Evolutionary conservation across 64 coral and sea anemone species (phyloP).

Genomic region (Pocillopora verrucosa): DNA sequence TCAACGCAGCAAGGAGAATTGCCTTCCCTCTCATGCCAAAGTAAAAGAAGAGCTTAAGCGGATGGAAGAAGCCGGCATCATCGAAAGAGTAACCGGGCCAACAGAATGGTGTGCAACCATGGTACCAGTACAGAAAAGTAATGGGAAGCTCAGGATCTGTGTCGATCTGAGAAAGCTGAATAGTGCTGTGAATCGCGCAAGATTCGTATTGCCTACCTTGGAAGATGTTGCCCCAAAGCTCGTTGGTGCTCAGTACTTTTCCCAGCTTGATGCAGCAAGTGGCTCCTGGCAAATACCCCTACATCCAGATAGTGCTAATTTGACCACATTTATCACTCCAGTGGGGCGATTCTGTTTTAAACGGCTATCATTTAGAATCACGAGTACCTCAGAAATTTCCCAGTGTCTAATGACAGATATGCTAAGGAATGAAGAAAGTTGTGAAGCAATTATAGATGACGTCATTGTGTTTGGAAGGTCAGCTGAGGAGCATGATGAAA

Average conservation of each 20-base stretch:
- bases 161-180: constrained; percentile 51
- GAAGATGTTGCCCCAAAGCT: background rate
- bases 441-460: constrained; percentile 22
- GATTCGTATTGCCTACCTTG: background rate
- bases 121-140: constrained; percentile 32
- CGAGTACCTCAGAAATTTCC: background rate
- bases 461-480: constrained; percentile 20
- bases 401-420: background rate
- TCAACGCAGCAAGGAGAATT: constrained; percentile 39
- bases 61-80: background rate
- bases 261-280: background rate
- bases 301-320: constrained; percentile 44
- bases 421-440: background rate
- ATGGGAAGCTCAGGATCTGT: constrained; percentile 48
- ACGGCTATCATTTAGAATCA: background rate
- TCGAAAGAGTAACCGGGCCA: constrained; percentile 38
- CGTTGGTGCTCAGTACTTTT: background rate
- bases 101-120: constrained; percentile 58
- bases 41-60: constrained; percentile 48
- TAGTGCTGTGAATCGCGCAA: constrained; percentile 31
- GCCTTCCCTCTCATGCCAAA: constrained; percentile 43
- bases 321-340: constrained; percentile 39
- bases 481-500: constrained; percentile 11
- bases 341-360: constrained; percentile 28
- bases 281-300: constrained; percentile 56